These are phyloP conservation scores for Colius striatus DNA, from an alignment of 2,113 vertebrate genomes.

Conservation along the genomic window DNA sequence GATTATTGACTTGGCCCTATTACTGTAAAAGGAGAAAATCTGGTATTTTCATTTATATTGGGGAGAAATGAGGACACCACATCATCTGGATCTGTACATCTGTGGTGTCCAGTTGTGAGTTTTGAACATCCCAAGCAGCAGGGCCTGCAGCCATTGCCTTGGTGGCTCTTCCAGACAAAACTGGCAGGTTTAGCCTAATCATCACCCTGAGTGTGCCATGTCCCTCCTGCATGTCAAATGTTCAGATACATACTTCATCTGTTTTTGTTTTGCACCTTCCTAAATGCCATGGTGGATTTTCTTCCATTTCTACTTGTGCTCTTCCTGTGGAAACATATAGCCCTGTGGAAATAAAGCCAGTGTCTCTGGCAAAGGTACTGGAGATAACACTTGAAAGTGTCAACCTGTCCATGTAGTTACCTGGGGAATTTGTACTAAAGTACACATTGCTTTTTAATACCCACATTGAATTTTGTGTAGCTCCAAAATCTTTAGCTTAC, in stretches of 20 bases:
- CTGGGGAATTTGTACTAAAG: not conserved
- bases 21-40: not conserved
- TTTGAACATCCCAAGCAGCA: not conserved
- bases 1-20: not conserved
- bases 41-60: not conserved
- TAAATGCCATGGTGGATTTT: not conserved
- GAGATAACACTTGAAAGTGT: not conserved
- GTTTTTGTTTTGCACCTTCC: not conserved
- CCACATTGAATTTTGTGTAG: not conserved
- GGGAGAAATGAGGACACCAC: not conserved
- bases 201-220: not conserved
- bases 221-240: not conserved
- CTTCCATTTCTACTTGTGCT: not conserved
- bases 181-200: not conserved
- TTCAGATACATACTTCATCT: not conserved
- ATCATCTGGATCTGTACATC: not conserved
- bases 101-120: not conserved
- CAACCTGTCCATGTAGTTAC: not conserved
- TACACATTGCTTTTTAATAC: not conserved
- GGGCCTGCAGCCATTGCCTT: not conserved
- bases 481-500: not conserved
- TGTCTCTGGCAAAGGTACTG: not conserved
- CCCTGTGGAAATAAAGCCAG: not conserved
- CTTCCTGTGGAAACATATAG: not conserved
- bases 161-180: not conserved